Evolutionary conservation across 2,797 vertebrate species (phyloP).

Genomic region (Arctocebus calabarensis): DNA sequence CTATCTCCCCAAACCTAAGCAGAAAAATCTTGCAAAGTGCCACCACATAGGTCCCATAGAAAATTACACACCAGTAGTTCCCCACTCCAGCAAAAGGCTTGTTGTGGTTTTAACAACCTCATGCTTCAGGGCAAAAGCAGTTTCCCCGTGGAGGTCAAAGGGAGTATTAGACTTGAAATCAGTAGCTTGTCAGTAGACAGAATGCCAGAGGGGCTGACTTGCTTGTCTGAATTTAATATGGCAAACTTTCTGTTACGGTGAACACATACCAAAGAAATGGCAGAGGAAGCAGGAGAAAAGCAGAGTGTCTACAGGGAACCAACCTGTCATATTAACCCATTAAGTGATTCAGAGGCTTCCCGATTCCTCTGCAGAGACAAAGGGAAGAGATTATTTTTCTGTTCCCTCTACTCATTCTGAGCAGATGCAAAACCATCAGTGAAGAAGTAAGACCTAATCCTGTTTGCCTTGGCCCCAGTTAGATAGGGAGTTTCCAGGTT

Average conservation of each 20-base stretch:
- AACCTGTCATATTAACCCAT: background rate
- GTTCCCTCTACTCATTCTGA: conserved; percentile 63
- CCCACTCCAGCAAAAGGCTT: background rate
- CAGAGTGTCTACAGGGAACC: background rate
- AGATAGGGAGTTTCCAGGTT: conserved; percentile 79
- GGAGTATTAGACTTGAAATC: background rate
- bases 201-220: background rate
- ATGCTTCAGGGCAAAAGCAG: background rate
- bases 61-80: background rate
- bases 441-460: conserved; percentile 70
- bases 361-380: conserved; percentile 1
- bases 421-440: conserved; percentile 41
- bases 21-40: background rate
- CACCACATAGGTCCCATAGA: background rate
- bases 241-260: background rate
- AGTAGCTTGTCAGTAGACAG: background rate
- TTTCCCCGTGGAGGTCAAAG: background rate
- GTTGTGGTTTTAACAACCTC: conserved; percentile 31
- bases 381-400: background rate
- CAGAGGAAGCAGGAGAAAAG: background rate
- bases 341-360: background rate
- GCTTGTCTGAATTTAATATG: background rate
- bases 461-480: conserved; percentile 82
- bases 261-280: background rate
- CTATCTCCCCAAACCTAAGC: background rate